Evolutionary conservation across 2,113 vertebrate genomes (phyloP).

Genomic region (Gallinago media): DNA sequence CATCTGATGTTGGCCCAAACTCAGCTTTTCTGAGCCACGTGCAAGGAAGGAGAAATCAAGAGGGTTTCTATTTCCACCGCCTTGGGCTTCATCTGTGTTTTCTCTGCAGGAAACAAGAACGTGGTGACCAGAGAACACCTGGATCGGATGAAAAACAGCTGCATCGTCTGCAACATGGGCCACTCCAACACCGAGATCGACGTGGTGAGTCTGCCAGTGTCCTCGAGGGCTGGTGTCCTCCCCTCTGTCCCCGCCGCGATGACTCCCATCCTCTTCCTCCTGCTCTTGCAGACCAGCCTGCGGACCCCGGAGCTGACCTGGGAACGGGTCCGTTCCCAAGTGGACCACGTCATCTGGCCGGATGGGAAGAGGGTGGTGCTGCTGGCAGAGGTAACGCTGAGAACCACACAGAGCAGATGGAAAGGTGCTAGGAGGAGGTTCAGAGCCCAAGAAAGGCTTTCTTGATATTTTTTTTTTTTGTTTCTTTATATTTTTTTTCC

Average conservation of each 20-base stretch:
- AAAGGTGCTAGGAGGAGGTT: background rate
- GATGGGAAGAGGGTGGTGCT: slow-evolving; percentile 96
- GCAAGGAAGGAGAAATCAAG: background rate
- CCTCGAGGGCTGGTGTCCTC: fast-evolving
- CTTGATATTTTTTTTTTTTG: too few species aligned
- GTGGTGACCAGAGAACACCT: slow-evolving; percentile 95
- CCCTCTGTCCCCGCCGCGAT: fast-evolving
- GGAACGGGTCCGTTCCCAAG: slow-evolving; percentile 97
- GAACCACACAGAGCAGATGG: background rate
- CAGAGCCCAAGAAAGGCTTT: background rate
- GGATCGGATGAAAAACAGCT: slow-evolving; percentile 98
- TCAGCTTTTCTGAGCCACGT: background rate
- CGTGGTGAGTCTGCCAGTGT: slow-evolving; percentile 83
- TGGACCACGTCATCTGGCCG: slow-evolving; percentile 98
- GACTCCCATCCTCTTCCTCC: background rate
- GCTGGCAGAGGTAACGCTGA: slow-evolving; percentile 88
- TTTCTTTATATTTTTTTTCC: background rate
- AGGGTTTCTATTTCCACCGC: background rate
- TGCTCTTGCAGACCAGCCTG: slow-evolving; percentile 87
- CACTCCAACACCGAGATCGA: slow-evolving; percentile 99
- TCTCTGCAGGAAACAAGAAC: slow-evolving; percentile 92
- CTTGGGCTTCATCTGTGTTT: background rate
- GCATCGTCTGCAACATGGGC: slow-evolving; percentile 99
- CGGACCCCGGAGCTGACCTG: slow-evolving; percentile 97
- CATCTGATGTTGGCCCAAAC: background rate